Conservation (phyloP, 2,113 vertebrate genomes). For the Anhinga rufa region DNA sequence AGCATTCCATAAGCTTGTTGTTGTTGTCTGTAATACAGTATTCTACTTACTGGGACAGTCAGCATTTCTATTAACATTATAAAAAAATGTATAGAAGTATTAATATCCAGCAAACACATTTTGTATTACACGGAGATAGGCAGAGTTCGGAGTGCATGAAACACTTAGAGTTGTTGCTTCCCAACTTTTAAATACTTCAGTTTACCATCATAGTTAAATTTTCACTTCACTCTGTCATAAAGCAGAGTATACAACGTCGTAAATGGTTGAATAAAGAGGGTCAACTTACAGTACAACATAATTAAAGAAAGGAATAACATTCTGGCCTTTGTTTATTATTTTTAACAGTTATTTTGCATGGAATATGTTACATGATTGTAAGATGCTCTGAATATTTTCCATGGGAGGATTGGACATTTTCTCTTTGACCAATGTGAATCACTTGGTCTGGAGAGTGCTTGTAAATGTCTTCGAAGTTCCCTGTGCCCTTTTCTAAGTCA, state of each 20-base stretch:
- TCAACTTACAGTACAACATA: not conserved
- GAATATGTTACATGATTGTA: not conserved
- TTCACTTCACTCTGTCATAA: not conserved
- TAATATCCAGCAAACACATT: not conserved
- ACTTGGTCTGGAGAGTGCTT: not conserved
- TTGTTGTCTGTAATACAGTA: not conserved
- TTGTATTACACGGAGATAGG: not conserved
- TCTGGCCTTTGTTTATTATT: not conserved
- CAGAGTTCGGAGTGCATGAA: not conserved
- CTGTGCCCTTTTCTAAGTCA: not conserved
- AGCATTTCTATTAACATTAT: not conserved
- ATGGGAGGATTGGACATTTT: not conserved
- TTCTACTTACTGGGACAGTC: not conserved
- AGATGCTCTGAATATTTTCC: slow-evolving; percentile 39
- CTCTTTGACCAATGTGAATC: not conserved
- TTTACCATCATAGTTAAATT: not conserved
- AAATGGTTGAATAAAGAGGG: not conserved
- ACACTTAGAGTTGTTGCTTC: not conserved
- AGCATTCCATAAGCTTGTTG: not conserved
- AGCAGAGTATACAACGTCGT: not conserved
- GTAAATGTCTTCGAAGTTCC: not conserved
- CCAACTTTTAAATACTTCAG: not conserved
- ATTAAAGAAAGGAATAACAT: not conserved
- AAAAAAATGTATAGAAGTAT: not conserved
- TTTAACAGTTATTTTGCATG: not conserved